phyloP scores from a whole-genome alignment of 2,113 vertebrate species.

The Laterallus jamaicensis region DNA sequence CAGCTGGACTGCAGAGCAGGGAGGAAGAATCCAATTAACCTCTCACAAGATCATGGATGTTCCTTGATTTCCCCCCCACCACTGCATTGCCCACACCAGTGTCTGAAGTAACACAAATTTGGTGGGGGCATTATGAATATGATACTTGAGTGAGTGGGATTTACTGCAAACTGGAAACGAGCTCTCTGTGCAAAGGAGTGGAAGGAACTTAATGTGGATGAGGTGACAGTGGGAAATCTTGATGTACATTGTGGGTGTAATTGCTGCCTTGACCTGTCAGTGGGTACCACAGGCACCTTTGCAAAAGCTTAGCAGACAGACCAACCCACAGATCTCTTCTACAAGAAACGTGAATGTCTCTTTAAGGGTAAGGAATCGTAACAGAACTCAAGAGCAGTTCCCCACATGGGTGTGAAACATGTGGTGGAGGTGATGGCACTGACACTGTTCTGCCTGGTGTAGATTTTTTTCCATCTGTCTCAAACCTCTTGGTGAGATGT shows the following conservation, averaged over 20 bases:
- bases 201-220: background rate
- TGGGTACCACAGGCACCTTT: background rate
- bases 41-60: background rate
- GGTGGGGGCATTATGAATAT: background rate
- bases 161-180: background rate
- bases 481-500: background rate
- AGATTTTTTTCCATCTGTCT: background rate
- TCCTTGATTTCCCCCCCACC: background rate
- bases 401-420: accelerated
- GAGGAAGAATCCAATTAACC: background rate
- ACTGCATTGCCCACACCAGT: background rate
- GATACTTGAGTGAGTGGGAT: background rate
- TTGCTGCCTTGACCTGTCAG: background rate
- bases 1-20: background rate
- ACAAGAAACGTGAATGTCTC: background rate
- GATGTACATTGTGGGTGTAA: background rate
- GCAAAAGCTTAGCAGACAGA: background rate
- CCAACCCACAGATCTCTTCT: background rate
- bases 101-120: background rate
- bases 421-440: background rate
- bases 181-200: background rate
- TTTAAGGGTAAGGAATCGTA: background rate
- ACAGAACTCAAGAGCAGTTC: background rate
- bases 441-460: background rate
- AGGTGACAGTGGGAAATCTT: background rate